A percentile compares a stretch with the other conserved stretches of the same genome.
Conservation (phyloP, 2,113 vertebrate species). For the Halichoerus grypus region DNA sequence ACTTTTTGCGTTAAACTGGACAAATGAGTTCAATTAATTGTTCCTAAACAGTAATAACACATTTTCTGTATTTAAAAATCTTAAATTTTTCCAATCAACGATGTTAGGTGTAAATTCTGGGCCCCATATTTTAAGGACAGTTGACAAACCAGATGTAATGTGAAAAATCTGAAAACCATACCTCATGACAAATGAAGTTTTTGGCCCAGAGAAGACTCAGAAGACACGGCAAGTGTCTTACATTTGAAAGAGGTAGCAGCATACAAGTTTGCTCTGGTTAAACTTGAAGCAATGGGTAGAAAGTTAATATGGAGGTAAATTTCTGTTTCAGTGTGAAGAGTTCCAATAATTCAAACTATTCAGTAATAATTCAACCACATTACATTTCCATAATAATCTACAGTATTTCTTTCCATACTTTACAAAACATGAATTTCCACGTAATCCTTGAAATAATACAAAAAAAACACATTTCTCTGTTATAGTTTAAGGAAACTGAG, state of each 20-base stretch:
- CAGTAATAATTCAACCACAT: background rate
- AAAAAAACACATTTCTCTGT: background rate
- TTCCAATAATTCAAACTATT: constrained; percentile 42
- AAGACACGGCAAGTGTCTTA: background rate
- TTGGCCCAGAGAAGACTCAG: background rate
- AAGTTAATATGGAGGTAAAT: background rate
- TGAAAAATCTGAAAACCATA: constrained; percentile 34
- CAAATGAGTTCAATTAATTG: constrained; percentile 11
- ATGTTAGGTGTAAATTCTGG: constrained; percentile 48
- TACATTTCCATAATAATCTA: constrained; percentile 9
- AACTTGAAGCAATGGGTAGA: background rate
- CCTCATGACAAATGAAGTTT: background rate
- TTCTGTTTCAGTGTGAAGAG: constrained; percentile 46
- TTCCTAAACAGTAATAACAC: background rate
- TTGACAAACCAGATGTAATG: constrained; percentile 24
- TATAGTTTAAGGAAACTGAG: constrained; percentile 41
- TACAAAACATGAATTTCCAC: constrained; percentile 56
- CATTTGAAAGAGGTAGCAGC: constrained; percentile 2
- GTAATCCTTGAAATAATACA: constrained; percentile 48
- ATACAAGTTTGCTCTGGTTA: constrained; percentile 2
- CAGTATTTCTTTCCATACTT: background rate
- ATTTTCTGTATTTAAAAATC: constrained; percentile 20
- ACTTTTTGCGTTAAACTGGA: background rate
- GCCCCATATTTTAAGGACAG: constrained; percentile 10
- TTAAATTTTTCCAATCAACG: constrained; percentile 43